Conservation (phyloP, 1,140 invertebrate species). For the Hesperophylax magnus region DNA sequence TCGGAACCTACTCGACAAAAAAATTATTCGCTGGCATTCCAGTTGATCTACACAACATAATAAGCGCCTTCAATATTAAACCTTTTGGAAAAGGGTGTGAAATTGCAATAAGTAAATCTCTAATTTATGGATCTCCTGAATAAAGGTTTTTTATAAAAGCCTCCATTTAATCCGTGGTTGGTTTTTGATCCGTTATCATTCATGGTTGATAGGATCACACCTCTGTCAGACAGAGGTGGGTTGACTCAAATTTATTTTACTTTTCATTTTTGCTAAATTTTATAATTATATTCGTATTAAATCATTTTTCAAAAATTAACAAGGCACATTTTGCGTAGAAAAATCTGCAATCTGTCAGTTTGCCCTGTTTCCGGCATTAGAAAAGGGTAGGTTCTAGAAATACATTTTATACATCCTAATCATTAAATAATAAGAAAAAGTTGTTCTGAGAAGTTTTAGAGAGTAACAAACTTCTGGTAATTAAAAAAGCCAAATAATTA, state of each 20-base stretch:
- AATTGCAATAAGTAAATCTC: background rate
- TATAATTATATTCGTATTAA: background rate
- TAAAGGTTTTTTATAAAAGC: too few species aligned
- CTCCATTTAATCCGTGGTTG: background rate
- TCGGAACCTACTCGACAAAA: conserved; percentile 32
- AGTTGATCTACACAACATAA: background rate
- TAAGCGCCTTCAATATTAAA: background rate
- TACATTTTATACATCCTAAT: too few species aligned
- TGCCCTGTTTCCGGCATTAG: too few species aligned
- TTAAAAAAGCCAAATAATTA: too few species aligned
- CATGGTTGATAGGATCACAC: conserved; percentile 20
- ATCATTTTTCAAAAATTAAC: too few species aligned
- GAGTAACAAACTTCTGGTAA: too few species aligned
- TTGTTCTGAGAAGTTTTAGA: too few species aligned
- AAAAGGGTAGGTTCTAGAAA: too few species aligned
- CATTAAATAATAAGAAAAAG: too few species aligned
- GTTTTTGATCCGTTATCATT: background rate
- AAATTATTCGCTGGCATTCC: background rate
- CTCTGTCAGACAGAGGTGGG: conserved; percentile 39
- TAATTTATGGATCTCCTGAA: too few species aligned
- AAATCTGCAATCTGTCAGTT: too few species aligned
- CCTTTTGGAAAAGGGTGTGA: background rate
- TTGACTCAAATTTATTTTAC: background rate
- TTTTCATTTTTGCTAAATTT: conserved; percentile 16
- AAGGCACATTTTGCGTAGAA: too few species aligned